Conservation (phyloP, 2,888 invertebrate species). For the Pomacea canaliculata region DNA sequence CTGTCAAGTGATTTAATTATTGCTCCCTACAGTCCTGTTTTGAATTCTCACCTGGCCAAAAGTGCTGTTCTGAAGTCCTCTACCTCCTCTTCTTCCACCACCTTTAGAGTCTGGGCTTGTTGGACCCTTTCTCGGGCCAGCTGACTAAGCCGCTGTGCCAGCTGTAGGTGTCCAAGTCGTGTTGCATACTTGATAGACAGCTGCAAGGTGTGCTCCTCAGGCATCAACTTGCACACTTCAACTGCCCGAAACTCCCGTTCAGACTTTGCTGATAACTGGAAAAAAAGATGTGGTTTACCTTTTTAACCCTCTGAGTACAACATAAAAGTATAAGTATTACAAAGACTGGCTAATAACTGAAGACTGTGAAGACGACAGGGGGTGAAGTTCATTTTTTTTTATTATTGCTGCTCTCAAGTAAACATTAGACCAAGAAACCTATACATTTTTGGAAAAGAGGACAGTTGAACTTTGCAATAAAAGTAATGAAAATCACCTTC, state of each 20-base stretch:
- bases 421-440: too few relatives aligned
- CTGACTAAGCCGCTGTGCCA: slow-evolving; percentile 83
- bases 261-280: slow-evolving; percentile 84
- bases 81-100: slow-evolving; percentile 29
- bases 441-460: too few relatives aligned
- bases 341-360: too few relatives aligned
- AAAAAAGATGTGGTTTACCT: slow-evolving; percentile 30
- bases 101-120: slow-evolving; percentile 42
- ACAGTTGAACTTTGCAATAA: too few relatives aligned
- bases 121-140: slow-evolving; percentile 70
- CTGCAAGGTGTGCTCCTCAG: slow-evolving; percentile 82
- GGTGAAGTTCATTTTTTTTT: slow-evolving; percentile 19
- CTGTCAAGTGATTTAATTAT: too few relatives aligned
- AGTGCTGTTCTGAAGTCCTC: slow-evolving; percentile 22
- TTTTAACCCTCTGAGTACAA: too few relatives aligned
- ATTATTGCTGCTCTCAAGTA: too few relatives aligned
- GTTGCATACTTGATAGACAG: slow-evolving; percentile 91
- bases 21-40: too few relatives aligned
- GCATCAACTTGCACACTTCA: slow-evolving; percentile 86
- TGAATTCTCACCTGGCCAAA: slow-evolving; percentile 4
- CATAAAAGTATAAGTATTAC: too few relatives aligned
- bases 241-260: slow-evolving; percentile 88
- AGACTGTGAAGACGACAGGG: too few relatives aligned
- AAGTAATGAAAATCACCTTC: too few relatives aligned
- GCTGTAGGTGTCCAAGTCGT: slow-evolving; percentile 80